phyloP scores from a whole-genome alignment of 2,888 invertebrate genomes.

The Perizoma flavofasciatum region DNA sequence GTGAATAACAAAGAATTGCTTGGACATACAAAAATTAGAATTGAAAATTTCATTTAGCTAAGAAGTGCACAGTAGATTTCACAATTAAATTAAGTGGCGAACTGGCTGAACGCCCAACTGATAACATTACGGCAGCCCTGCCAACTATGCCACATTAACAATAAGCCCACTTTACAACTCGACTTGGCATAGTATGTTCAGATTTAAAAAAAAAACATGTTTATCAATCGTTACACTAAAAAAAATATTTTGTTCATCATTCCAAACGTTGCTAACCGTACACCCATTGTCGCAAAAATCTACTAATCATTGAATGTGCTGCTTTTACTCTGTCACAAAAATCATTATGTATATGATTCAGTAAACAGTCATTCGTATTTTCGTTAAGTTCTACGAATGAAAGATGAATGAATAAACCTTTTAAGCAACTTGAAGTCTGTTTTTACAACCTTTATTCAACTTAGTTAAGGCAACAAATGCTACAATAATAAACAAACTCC shows the following conservation, averaged over 20 bases:
- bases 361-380: no score
- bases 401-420: slow-evolving; percentile 15
- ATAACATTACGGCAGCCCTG: slow-evolving; percentile 20
- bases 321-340: no score
- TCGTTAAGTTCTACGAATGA: background rate
- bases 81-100: slow-evolving; percentile 32
- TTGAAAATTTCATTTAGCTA: slow-evolving; percentile 26
- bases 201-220: slow-evolving; percentile 19
- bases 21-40: slow-evolving; percentile 7
- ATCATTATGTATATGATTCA: no score
- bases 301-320: no score
- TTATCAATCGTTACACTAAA: background rate
- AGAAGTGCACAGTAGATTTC: slow-evolving; percentile 25
- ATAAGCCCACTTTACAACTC: slow-evolving; percentile 31
- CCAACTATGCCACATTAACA: slow-evolving; percentile 32
- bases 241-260: background rate
- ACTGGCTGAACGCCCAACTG: slow-evolving; percentile 31
- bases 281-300: no score
- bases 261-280: no score
- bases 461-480: slow-evolving; percentile 23
- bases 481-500: slow-evolving; percentile 21
- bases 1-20: no score
- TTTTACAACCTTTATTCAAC: slow-evolving; percentile 27
- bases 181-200: slow-evolving; percentile 20
- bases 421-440: slow-evolving; percentile 23